Percentiles rank a stretch among this genome's conserved stretches.
These are phyloP conservation scores for Hipparchia semele DNA, from an alignment of 2,888 invertebrate genomes.

Conservation along the genomic window DNA sequence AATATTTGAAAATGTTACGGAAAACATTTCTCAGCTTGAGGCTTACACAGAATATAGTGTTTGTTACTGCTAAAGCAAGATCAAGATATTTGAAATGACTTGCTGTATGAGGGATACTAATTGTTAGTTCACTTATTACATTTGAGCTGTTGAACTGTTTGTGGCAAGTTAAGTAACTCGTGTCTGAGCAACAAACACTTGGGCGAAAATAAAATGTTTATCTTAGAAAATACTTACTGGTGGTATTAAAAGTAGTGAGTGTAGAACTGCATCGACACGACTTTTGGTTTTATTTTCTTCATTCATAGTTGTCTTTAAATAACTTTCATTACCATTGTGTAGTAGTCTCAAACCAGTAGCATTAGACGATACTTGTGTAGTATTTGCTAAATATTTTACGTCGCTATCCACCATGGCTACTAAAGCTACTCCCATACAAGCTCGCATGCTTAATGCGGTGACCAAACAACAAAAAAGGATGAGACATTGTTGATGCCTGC, in stretches of 20 bases:
- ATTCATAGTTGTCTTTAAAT: not conserved
- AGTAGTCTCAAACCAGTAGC: not conserved
- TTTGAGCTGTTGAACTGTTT: too few relatives aligned
- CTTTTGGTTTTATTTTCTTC: not conserved
- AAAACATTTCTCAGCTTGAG: too few relatives aligned
- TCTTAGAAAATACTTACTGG: constrained; percentile 54
- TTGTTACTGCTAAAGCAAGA: too few relatives aligned
- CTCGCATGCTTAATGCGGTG: constrained; percentile 84
- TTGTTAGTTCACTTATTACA: too few relatives aligned
- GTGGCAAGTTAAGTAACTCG: too few relatives aligned
- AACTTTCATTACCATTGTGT: not conserved
- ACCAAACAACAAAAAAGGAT: constrained; percentile 82
- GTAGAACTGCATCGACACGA: constrained; percentile 45
- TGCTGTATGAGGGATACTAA: too few relatives aligned
- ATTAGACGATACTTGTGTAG: not conserved
- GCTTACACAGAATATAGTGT: too few relatives aligned
- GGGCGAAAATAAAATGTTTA: too few relatives aligned
- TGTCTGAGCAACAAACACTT: too few relatives aligned
- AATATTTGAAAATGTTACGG: too few relatives aligned
- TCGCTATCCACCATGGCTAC: constrained; percentile 82
- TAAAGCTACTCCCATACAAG: constrained; percentile 85
- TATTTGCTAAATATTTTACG: not conserved
- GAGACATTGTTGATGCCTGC: constrained; percentile 83
- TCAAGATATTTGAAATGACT: too few relatives aligned
- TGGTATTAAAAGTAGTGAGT: constrained; percentile 53